These are phyloP conservation scores for Apis mellifera DNA, from an alignment of 1,140 invertebrate species.

Conservation along the genomic window DNA sequence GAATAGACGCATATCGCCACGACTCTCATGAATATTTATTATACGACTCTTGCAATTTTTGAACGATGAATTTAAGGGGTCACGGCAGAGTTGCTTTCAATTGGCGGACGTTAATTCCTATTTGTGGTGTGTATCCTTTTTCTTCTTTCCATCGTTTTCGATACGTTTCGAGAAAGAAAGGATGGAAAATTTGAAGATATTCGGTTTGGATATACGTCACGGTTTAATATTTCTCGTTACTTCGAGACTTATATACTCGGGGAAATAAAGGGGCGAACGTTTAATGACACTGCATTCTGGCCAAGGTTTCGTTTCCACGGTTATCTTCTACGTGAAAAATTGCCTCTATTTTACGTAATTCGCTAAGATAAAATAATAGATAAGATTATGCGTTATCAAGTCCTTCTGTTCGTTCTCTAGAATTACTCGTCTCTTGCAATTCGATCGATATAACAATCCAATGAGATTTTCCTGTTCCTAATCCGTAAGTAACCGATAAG, in stretches of 20 bases:
- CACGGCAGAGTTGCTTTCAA: neutral
- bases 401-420: too few species aligned
- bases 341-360: neutral
- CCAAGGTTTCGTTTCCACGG: neutral
- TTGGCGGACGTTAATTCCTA: neutral
- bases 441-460: too few species aligned
- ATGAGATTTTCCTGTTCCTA: too few species aligned
- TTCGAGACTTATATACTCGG: neutral
- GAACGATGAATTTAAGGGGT: constrained; percentile 11
- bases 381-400: too few species aligned
- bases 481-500: too few species aligned
- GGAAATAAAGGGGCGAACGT: neutral
- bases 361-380: neutral
- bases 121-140: neutral
- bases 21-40: neutral
- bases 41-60: too few species aligned
- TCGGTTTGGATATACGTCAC: neutral
- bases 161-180: neutral
- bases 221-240: too few species aligned
- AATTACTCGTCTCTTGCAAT: too few species aligned
- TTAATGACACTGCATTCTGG: neutral
- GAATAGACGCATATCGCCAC: neutral
- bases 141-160: neutral
- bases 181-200: neutral
- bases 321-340: constrained; percentile 1